Evolutionary conservation across 1,140 invertebrate genomes (phyloP).

Genomic region (Drosophila guanche): DNA sequence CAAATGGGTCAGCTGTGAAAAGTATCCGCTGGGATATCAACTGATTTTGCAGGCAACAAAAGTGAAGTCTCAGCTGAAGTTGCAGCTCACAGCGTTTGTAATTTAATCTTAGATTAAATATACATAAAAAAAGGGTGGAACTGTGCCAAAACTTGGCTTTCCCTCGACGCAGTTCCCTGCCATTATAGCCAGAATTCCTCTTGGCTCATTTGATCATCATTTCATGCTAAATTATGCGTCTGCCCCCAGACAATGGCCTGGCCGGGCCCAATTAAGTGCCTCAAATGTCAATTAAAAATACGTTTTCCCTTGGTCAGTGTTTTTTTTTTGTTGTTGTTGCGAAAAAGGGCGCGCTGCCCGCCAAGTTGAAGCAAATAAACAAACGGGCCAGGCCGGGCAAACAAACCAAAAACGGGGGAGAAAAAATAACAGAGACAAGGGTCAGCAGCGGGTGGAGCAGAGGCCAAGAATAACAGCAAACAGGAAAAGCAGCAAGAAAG

Average conservation of each 20-base stretch:
- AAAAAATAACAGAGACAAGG: conserved; percentile 47
- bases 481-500: background rate
- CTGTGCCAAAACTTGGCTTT: no score
- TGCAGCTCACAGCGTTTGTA: background rate
- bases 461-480: conserved; percentile 42
- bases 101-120: no score
- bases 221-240: conserved; percentile 43
- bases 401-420: conserved; percentile 22
- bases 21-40: conserved; percentile 8
- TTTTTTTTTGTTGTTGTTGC: conserved; percentile 17
- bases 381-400: conserved; percentile 37
- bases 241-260: conserved; percentile 27
- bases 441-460: conserved; percentile 48
- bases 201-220: conserved; percentile 26
- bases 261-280: conserved; percentile 62
- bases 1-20: conserved; percentile 18
- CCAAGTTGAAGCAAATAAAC: conserved; percentile 62
- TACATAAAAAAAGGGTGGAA: no score
- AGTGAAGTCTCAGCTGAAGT: background rate
- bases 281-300: conserved; percentile 59
- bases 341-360: conserved; percentile 53
- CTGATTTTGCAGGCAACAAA: background rate
- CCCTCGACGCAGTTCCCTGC: background rate
- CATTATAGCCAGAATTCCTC: background rate
- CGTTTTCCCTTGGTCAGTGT: conserved; percentile 18